These are phyloP conservation scores for Sebastes elongatus DNA, from an alignment of 2,797 vertebrate species.

Conservation along the genomic window DNA sequence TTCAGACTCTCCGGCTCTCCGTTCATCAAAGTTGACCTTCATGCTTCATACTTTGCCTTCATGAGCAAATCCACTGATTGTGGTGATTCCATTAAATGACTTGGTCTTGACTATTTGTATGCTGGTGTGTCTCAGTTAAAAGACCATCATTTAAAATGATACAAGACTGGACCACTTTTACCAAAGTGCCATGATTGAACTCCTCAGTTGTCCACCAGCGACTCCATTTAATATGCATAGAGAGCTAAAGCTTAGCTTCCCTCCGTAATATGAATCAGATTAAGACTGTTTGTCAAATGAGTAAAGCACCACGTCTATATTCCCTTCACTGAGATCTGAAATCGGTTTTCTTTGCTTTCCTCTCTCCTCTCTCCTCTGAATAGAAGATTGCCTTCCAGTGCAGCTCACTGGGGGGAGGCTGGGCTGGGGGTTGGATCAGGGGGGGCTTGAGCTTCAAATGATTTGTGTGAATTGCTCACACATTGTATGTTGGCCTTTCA, in stretches of 20 bases:
- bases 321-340: constrained; percentile 22
- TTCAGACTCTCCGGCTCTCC: background rate
- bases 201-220: background rate
- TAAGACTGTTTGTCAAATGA: constrained; percentile 9
- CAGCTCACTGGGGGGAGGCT: constrained; percentile 1
- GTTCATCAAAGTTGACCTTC: background rate
- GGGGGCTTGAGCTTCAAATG: constrained; percentile 34
- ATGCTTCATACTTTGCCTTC: background rate
- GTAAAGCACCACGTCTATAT: background rate
- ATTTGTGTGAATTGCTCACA: constrained; percentile 51
- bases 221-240: background rate
- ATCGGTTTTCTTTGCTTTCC: constrained; percentile 27
- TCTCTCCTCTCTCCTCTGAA: constrained; percentile 11
- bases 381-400: constrained; percentile 43
- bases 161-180: background rate
- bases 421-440: background rate
- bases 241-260: background rate
- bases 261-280: constrained; percentile 4
- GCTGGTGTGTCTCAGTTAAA: background rate
- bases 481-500: constrained; percentile 32
- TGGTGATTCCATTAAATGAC: background rate
- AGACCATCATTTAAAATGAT: background rate
- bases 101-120: background rate
- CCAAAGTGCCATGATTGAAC: background rate
- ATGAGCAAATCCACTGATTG: background rate